These are phyloP conservation scores for Cotesia congregata DNA, from an alignment of 2,888 invertebrate species.

Conservation along the genomic window DNA sequence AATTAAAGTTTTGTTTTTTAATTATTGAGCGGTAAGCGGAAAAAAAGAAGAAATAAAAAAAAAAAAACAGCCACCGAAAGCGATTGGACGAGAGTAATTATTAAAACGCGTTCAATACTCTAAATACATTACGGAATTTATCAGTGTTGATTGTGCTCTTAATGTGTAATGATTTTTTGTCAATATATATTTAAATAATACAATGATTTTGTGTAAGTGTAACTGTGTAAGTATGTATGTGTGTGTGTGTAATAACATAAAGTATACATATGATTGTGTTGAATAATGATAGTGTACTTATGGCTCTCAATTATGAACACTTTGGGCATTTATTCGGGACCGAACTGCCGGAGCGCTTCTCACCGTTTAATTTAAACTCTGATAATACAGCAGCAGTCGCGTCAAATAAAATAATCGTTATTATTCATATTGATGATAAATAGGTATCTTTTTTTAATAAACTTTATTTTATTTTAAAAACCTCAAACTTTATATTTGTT, in stretches of 20 bases:
- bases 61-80: constrained; percentile 44
- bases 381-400: constrained; percentile 21
- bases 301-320: constrained; percentile 65
- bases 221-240: not conserved
- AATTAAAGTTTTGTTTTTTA: not conserved
- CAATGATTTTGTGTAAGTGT: constrained; percentile 2
- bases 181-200: constrained; percentile 1
- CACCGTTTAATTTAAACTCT: constrained; percentile 28
- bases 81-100: constrained; percentile 27
- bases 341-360: constrained; percentile 55
- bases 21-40: not conserved
- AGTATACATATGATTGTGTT: constrained; percentile 32
- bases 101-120: not conserved
- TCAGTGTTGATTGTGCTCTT: constrained; percentile 22
- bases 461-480: constrained; percentile 8
- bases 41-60: constrained; percentile 24
- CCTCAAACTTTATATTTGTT: constrained; percentile 6
- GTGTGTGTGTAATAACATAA: not conserved
- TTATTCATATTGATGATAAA: not conserved
- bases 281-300: constrained; percentile 47
- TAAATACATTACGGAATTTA: constrained; percentile 18
- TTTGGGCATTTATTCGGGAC: constrained; percentile 65
- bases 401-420: constrained; percentile 16
- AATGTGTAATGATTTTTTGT: constrained; percentile 15
- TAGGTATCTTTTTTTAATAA: constrained; percentile 48